phyloP scores from a whole-genome alignment of 1,140 invertebrate species.

The Euwallacea fornicatus region DNA sequence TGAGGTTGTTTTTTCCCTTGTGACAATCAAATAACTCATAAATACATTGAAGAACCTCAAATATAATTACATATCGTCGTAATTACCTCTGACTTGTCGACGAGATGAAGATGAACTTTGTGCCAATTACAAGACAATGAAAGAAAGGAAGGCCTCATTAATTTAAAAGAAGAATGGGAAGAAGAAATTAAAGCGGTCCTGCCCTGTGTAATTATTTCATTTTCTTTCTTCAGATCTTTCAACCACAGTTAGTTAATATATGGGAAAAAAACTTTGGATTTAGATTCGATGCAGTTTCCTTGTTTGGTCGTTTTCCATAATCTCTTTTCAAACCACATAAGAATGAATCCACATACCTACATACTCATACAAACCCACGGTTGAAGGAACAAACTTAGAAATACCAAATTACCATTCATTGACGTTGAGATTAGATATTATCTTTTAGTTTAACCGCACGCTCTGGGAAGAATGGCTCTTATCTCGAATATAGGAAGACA shows the following conservation, averaged over 20 bases:
- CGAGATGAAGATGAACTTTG: neutral
- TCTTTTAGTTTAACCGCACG: constrained; percentile 16
- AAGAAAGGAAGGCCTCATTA: constrained; percentile 8
- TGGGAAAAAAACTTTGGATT: constrained; percentile 9
- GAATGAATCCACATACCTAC: neutral
- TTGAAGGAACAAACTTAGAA: constrained; percentile 2
- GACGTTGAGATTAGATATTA: constrained; percentile 21
- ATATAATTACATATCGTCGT: neutral
- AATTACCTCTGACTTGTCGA: neutral
- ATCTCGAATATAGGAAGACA: constrained; percentile 17
- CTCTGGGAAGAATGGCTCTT: constrained; percentile 23
- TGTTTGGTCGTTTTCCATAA: neutral
- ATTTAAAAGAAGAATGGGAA: constrained; percentile 8
- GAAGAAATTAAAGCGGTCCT: neutral
- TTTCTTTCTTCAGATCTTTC: constrained; percentile 13
- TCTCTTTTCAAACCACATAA: neutral
- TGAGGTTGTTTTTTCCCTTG: neutral
- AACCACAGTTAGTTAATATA: constrained; percentile 1
- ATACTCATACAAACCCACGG: neutral
- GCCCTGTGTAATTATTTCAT: constrained; percentile 24
- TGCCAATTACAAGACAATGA: constrained; percentile 18
- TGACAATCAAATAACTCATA: neutral
- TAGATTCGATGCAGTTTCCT: neutral
- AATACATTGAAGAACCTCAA: neutral
- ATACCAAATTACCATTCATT: constrained; percentile 19